Evolutionary conservation across 2,113 vertebrate genomes (phyloP).

Genomic region (Dasyurus viverrinus): DNA sequence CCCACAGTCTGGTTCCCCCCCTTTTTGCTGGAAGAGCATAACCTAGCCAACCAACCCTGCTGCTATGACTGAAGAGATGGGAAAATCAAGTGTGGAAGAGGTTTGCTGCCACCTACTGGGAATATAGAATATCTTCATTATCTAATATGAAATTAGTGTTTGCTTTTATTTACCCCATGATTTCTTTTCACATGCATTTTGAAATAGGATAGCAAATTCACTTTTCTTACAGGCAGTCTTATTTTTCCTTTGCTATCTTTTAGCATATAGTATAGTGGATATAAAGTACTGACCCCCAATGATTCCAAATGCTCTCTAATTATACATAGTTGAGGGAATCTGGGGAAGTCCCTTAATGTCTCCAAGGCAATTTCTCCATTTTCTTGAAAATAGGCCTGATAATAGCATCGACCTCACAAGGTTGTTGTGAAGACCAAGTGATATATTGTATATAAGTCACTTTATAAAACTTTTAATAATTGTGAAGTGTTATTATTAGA

Average conservation of each 20-base stretch:
- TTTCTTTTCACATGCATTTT: neutral
- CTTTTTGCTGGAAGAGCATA: neutral
- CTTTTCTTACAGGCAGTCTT: neutral
- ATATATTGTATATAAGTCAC: neutral
- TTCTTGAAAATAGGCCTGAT: neutral
- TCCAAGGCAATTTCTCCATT: neutral
- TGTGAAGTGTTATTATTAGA: neutral
- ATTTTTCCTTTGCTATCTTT: neutral
- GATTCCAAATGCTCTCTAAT: neutral
- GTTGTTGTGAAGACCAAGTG: neutral
- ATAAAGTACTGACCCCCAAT: neutral
- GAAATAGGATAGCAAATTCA: constrained; percentile 3
- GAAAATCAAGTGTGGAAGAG: constrained; percentile 59
- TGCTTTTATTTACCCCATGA: neutral
- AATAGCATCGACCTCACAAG: neutral
- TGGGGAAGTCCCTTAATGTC: neutral
- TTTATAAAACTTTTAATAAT: neutral
- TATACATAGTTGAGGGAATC: neutral
- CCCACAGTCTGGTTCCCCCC: constrained; percentile 2
- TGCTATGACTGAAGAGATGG: neutral
- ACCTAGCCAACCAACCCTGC: neutral
- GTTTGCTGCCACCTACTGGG: constrained; percentile 86
- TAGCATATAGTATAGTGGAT: neutral
- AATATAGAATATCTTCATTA: constrained; percentile 51
- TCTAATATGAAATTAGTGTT: neutral